Base-by-base conservation (phyloP, 2,113 vertebrate species). In the Scomber colias region DNA sequence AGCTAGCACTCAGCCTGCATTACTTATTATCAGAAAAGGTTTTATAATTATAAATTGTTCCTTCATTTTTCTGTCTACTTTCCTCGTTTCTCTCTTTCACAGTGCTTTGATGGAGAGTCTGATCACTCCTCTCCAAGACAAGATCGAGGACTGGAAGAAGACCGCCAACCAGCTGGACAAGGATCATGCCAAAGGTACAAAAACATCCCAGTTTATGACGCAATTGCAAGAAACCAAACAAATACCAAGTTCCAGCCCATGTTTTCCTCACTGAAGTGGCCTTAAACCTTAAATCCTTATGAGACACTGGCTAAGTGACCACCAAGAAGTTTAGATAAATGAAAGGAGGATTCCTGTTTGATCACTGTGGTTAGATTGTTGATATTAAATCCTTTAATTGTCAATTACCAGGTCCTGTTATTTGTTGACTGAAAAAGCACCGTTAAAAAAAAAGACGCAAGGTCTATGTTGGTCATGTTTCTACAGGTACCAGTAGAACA, bases 121-220 rank as follows among this genome's bases (percentile, higher is more conserved):
- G 85, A 97, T 99, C 87, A 98, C 94, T 78, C 98, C 98, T 9
- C 94, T 99, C 80, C 98, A 99, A 93, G 98, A 99, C 90, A 96
- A 97, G 89, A 97, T 99, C 12, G 98, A 99, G 88, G 98, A 99
- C 92, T 99, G 98, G 98, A 99, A 99, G 92, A 99, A 98, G 91
- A 97, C 97, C 0, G 97, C 97, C 85, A 98, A 97, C 89, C 97
- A 99, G 88, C 93, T 99, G 82, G 98, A 99, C 91, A 99, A 99
- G 89, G 98, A 99, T 85, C 98, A 99, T 0, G 97, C 98, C 0
- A 98, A 99, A 97, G 98, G 98, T 98, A 83, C 66, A 2, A 0
- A 12, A n/a, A 21, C 0, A 12, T 17, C 12, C 15, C 49, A 53
- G 13, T 16, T 60, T 46, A 19, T 54, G 11, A 30, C 27, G 30